Conservation (phyloP, 2,113 vertebrate genomes). For the Phycodurus eques region DNA sequence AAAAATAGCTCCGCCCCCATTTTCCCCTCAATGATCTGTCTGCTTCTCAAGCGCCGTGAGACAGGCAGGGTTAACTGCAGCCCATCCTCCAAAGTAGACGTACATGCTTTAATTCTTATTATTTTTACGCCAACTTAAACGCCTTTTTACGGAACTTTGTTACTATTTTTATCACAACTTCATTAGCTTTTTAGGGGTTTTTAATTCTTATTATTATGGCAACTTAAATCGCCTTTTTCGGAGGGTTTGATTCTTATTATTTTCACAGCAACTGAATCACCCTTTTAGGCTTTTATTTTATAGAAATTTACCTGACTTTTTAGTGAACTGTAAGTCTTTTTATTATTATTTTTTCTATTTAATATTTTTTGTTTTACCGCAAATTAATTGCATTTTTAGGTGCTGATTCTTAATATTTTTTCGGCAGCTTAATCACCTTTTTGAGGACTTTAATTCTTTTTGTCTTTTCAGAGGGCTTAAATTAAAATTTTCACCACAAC, state of each 20-base stretch:
- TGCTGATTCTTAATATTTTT: not conserved
- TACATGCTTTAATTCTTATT: not conserved
- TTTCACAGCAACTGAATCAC: too few species aligned
- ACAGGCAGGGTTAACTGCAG: conserved; percentile 58
- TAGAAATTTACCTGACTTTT: too few species aligned
- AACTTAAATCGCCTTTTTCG: not conserved
- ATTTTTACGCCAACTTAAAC: not conserved
- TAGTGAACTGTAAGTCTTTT: not conserved
- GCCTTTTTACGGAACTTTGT: not conserved
- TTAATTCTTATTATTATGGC: not conserved
- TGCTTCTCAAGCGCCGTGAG: conserved; percentile 57
- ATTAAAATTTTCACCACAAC: too few species aligned
- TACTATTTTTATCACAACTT: not conserved
- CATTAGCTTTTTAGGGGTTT: not conserved
- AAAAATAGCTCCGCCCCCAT: conserved; percentile 53
- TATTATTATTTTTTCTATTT: not conserved
- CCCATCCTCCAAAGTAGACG: conserved; percentile 44
- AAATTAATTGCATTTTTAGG: too few species aligned
- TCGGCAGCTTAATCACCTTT: not conserved
- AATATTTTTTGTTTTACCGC: not conserved
- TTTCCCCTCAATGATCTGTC: conserved; percentile 69
- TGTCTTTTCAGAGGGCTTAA: not conserved
- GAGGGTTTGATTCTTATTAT: not conserved
- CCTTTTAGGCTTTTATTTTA: not conserved
- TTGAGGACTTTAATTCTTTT: not conserved